Conservation (phyloP, 2,888 invertebrate species). For the Idaea aversata region DNA sequence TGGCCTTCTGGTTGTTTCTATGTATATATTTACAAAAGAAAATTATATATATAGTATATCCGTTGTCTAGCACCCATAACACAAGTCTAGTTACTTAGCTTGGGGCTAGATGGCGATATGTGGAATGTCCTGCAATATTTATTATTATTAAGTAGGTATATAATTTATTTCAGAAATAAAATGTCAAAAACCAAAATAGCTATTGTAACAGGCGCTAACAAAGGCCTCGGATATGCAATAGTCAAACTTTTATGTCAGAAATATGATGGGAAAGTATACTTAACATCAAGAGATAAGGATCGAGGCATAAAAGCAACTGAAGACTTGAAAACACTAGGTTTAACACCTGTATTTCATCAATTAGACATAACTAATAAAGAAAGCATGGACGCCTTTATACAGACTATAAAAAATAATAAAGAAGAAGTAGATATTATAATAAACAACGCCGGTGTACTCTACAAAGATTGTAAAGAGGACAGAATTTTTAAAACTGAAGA, state of each 20-base stretch:
- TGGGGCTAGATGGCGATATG: no score
- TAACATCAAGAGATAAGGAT: constrained; percentile 82
- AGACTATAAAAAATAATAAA: constrained; percentile 77
- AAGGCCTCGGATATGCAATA: constrained; percentile 85
- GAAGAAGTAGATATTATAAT: constrained; percentile 85
- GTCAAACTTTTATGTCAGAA: constrained; percentile 83
- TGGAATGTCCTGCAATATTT: no score
- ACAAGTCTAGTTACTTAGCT: no score
- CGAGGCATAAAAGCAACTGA: constrained; percentile 81
- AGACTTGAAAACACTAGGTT: constrained; percentile 71
- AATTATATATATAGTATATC: no score
- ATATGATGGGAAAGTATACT: constrained; percentile 84
- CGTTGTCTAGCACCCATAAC: no score
- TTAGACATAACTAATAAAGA: constrained; percentile 82
- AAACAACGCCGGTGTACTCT: constrained; percentile 85
- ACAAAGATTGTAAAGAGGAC: constrained; percentile 56
- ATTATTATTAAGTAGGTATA: no score
- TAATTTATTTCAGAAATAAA: constrained; percentile 6
- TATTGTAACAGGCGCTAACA: constrained; percentile 86
- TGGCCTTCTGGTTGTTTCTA: no score
- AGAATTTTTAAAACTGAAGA: constrained; percentile 53
- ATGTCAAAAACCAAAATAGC: constrained; percentile 55
- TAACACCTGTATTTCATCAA: constrained; percentile 81
- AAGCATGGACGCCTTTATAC: constrained; percentile 79
- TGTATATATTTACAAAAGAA: no score